Percentiles rank a stretch among this genome's conserved stretches.
Evolutionary conservation across 2,888 invertebrate species (phyloP).

Genomic region (Lomographa bimaculata): DNA sequence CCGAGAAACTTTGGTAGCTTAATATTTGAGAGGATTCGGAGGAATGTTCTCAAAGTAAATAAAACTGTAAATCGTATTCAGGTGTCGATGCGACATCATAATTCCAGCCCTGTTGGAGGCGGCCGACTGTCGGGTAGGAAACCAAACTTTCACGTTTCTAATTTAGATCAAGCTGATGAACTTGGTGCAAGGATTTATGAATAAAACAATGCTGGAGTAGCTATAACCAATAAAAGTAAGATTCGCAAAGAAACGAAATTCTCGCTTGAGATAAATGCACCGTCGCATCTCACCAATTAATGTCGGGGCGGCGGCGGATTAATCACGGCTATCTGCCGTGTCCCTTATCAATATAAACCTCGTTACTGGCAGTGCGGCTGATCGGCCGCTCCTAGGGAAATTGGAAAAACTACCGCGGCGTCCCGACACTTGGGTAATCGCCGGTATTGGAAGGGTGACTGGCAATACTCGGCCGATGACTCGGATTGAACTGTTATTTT

Average conservation of each 20-base stretch:
- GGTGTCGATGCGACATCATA: no score
- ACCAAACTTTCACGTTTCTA: no score
- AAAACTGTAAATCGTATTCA: background rate
- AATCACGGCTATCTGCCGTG: constrained; percentile 40
- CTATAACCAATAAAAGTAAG: no score
- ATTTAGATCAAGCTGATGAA: no score
- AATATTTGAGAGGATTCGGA: background rate
- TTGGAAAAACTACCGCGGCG: constrained; percentile 37
- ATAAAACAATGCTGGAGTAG: no score
- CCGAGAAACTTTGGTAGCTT: background rate
- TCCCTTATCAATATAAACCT: constrained; percentile 45
- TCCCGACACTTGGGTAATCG: constrained; percentile 27
- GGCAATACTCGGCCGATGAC: constrained; percentile 17
- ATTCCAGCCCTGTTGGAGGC: no score
- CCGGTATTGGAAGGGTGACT: constrained; percentile 27
- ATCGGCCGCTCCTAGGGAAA: constrained; percentile 40
- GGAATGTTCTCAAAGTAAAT: background rate
- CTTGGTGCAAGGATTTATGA: no score
- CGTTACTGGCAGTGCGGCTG: constrained; percentile 35
- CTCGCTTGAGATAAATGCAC: constrained; percentile 3
- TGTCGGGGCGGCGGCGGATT: constrained; percentile 25
- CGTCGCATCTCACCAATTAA: constrained; percentile 2
- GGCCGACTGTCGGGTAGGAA: no score
- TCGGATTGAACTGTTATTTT: no score
- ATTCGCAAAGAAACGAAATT: background rate